Base-by-base conservation (phyloP, 2,888 invertebrate genomes). In the Argyresthia goedartella region DNA sequence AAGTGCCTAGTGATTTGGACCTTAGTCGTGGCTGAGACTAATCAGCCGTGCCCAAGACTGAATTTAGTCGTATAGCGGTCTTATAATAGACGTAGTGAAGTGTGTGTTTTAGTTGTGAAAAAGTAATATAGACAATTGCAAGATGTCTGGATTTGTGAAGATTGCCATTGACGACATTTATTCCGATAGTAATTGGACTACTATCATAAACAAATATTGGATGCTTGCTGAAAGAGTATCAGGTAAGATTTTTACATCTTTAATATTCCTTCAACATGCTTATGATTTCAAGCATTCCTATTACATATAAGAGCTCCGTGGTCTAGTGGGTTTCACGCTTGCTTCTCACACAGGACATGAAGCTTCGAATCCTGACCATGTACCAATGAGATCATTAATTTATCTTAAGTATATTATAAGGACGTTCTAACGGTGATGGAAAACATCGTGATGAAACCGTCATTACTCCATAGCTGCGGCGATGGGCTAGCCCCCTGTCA, bases 191-290 rank as follows among this genome's bases (percentile, higher is more conserved):
- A 90, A 90, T 64, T 90, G 90, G 79, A 88, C 90, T 49, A 89
- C 89, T 50, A 87, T 90, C 57, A 88, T 91, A 49, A 90, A 91
- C 66, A 89, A 91, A 74, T 93, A 93, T 67, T 91, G 91, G 81
- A 88, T 89, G 71, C 85, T 92, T 59, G 89, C 93, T 43, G 92
- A 92, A 71, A 89, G 90, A 73, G 91, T 92, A 59, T 92, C 92
- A 79, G 93, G 93, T 93, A 86, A 80, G 46, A 34, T 25, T 25
- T 25, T 25, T 4, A 25, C 13, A 39, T 3, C 3, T 11, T 39
- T 11, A 6, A 39, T 39, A 4, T 39, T 39, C 25, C 25, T 25
- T 25, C 25, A n/a, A n/a, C n/a, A n/a, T n/a, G n/a, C n/a, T n/a
- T n/a, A n/a, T n/a, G n/a, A n/a, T n/a, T n/a, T n/a, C n/a, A n/a